phyloP scores from a whole-genome alignment of 2,113 vertebrate species.

The Tragelaphus imberbis region DNA sequence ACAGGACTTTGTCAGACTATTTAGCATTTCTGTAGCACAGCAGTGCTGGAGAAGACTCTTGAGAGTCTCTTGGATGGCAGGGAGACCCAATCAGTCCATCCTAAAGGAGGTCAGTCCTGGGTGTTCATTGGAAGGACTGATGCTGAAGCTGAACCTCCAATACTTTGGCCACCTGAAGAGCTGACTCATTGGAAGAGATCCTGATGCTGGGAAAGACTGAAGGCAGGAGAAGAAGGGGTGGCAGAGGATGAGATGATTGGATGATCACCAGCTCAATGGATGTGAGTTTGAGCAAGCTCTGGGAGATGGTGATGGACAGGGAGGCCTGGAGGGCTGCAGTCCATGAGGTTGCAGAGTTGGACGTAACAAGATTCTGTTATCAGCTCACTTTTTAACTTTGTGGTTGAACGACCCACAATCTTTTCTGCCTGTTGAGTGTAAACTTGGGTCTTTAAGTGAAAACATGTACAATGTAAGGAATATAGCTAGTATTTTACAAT shows the following conservation, averaged over 20 bases:
- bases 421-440: neutral
- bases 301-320: neutral
- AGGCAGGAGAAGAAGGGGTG: neutral
- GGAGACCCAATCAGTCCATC: neutral
- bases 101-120: neutral
- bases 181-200: neutral
- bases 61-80: rapidly evolving
- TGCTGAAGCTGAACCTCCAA: neutral
- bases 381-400: no score
- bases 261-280: neutral
- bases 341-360: neutral
- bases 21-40: neutral
- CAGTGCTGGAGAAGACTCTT: neutral
- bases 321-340: rapidly evolving
- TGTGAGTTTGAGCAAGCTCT: neutral
- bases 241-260: neutral
- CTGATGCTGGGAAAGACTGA: neutral
- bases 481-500: neutral
- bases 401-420: no score
- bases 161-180: neutral
- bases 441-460: neutral
- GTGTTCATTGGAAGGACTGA: rapidly evolving
- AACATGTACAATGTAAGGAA: neutral
- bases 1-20: neutral
- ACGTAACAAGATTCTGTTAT: neutral